Evolutionary conservation across 2,113 vertebrate species (phyloP).

Genomic region (Calyptomena viridis): DNA sequence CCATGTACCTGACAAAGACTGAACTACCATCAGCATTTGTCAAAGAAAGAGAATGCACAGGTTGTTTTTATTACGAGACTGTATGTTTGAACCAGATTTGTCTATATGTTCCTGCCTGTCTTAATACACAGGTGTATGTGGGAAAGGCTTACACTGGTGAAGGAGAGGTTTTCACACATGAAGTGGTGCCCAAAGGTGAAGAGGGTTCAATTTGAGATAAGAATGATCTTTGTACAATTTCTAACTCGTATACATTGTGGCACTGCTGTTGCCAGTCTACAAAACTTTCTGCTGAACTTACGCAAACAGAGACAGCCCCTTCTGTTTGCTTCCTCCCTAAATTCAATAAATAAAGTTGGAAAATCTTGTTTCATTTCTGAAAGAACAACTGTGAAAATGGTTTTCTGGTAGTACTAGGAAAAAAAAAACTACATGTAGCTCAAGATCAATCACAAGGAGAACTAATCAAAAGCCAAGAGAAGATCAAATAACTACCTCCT

Average conservation of each 20-base stretch:
- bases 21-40: not conserved
- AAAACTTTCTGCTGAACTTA: not conserved
- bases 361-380: not conserved
- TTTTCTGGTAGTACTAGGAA: not conserved
- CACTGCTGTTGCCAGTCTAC: not conserved
- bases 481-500: constrained; percentile 12
- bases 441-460: not conserved
- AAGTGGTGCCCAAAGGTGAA: not conserved
- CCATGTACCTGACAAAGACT: constrained; percentile 11
- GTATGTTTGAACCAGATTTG: not conserved
- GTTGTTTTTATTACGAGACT: not conserved
- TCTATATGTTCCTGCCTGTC: not conserved
- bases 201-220: not conserved
- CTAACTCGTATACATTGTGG: not conserved
- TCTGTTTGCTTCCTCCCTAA: not conserved
- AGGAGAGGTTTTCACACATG: not conserved
- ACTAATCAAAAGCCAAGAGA: not conserved
- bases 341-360: not conserved
- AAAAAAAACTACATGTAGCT: not conserved
- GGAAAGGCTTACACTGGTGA: not conserved
- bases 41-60: not conserved
- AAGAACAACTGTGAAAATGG: not conserved
- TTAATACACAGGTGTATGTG: rapidly evolving
- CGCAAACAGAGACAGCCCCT: not conserved
- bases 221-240: not conserved